Percentiles rank a stretch among this genome's conserved stretches.
phyloP scores from a whole-genome alignment of 2,888 invertebrate genomes.

The Baccha elongata region DNA sequence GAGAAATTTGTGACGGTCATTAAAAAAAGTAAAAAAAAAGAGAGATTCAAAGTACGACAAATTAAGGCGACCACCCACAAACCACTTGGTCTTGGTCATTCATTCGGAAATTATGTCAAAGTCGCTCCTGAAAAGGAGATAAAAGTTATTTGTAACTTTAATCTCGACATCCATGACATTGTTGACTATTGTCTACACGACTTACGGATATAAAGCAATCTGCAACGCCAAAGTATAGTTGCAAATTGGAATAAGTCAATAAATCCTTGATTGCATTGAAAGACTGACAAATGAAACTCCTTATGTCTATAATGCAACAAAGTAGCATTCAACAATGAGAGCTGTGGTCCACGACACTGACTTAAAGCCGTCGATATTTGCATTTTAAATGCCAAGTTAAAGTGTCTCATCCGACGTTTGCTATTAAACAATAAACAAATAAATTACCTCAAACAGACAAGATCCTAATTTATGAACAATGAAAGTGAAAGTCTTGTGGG shows the following conservation, averaged over 20 bases:
- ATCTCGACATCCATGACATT: slow-evolving; percentile 7
- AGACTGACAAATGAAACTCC: slow-evolving; percentile 13
- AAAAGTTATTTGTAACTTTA: neutral
- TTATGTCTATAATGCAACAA: slow-evolving; percentile 2
- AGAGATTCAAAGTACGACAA: neutral
- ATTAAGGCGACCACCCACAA: neutral
- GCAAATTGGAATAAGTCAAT: slow-evolving; percentile 27
- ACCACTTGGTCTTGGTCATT: neutral
- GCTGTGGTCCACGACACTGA: neutral
- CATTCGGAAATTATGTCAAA: neutral
- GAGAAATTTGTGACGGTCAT: slow-evolving; percentile 13
- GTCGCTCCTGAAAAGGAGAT: neutral
- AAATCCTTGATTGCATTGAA: slow-evolving; percentile 18
- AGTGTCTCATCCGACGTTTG: slow-evolving; percentile 30
- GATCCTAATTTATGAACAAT: slow-evolving; percentile 56
- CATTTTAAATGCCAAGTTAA: slow-evolving; percentile 34
- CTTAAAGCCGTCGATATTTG: neutral
- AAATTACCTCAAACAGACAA: slow-evolving; percentile 38
- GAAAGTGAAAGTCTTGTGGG: slow-evolving; percentile 55
- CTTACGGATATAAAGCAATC: neutral
- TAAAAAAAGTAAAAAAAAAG: neutral
- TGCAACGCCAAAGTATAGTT: neutral
- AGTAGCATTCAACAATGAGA: slow-evolving; percentile 2
- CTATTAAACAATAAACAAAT: slow-evolving; percentile 52
- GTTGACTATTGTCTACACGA: neutral